Base-by-base conservation (phyloP, 2,113 vertebrate species). In the Mesocricetus auratus region DNA sequence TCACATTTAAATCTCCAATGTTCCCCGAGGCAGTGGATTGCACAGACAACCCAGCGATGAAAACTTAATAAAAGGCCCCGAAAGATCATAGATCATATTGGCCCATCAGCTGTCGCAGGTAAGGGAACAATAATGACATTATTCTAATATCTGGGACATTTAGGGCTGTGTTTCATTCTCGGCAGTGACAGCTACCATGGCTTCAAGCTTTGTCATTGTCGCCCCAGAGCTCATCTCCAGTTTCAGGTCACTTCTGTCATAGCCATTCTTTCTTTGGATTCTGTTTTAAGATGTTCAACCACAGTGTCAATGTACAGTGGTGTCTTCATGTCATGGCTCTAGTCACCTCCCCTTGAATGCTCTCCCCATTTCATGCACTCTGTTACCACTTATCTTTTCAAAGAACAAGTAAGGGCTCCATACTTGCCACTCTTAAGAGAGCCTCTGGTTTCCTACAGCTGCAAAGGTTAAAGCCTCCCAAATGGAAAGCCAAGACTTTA, bases 41-140 rank as follows among this genome's bases (percentile, higher is more conserved):
- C 22, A 9, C 89, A 97, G 92, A 47, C 94, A 83, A 89, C 47
- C 3, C 58, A 69, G 12, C 39, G 79, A 96, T 91, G 90, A 83
- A 92, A 96, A 95, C 71, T 81, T 95, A 98, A 94, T 97, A 68
- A 97, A 96, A 92, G 90, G 21, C 79, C 83, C 85, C 89, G 94
- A 78, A 92, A 97, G 94, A 97, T 58, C 96, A 89, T 93, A 92
- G 93, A 89, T 97, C 97, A 97, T 0, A 0, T 42, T 12, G 24
- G 79, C 87, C 87, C 26, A 0, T 95, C 85, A 86, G 64, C 86
- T 86, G 81, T 77, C 92, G 86, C 31, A 94, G 88, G 97, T 88
- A 39, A 95, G 92, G 56, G 94, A 78, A 90, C 29, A 82, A 93
- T 89, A 90, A 95, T 36, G 95, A 50, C 77, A 78, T 95, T 75